A percentile compares a stretch with the other conserved stretches of the same genome.
These are phyloP conservation scores for Temnothorax nylanderi DNA, from an alignment of 1,140 invertebrate species.

Conservation along the genomic window DNA sequence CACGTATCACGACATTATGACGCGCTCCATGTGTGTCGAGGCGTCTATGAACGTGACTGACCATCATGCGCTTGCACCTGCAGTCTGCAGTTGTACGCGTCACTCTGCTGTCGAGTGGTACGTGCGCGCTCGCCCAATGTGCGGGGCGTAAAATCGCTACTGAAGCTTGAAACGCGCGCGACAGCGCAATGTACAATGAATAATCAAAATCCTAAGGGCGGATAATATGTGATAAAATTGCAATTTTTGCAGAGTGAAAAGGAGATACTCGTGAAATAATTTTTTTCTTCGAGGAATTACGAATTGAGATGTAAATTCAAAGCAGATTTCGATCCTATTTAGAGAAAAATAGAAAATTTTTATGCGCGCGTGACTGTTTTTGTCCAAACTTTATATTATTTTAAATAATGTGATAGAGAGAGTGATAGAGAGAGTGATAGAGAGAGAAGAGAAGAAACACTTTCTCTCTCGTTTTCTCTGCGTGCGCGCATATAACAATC, in stretches of 20 bases:
- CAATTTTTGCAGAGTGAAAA: background rate
- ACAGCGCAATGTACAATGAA: constrained; percentile 66
- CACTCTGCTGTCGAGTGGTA: constrained; percentile 44
- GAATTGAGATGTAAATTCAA: background rate
- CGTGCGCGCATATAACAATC: background rate
- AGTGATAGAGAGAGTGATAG: no score
- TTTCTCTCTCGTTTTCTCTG: background rate
- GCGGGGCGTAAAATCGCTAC: constrained; percentile 67
- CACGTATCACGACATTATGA: constrained; percentile 53
- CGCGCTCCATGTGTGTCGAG: constrained; percentile 32
- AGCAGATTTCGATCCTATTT: background rate
- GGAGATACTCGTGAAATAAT: background rate
- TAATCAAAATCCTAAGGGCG: constrained; percentile 72
- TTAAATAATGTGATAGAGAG: background rate
- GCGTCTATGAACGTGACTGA: constrained; percentile 57
- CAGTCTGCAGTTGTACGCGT: constrained; percentile 50
- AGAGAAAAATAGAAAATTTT: background rate
- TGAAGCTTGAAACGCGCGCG: constrained; percentile 68
- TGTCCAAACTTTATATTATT: background rate
- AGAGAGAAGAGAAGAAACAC: background rate
- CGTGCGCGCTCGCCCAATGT: constrained; percentile 17
- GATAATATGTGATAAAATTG: background rate
- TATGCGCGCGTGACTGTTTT: background rate
- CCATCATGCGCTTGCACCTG: constrained; percentile 32
- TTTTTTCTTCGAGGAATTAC: background rate